phyloP scores from a whole-genome alignment of 1,140 invertebrate species.

The Drosophila baimaii region DNA sequence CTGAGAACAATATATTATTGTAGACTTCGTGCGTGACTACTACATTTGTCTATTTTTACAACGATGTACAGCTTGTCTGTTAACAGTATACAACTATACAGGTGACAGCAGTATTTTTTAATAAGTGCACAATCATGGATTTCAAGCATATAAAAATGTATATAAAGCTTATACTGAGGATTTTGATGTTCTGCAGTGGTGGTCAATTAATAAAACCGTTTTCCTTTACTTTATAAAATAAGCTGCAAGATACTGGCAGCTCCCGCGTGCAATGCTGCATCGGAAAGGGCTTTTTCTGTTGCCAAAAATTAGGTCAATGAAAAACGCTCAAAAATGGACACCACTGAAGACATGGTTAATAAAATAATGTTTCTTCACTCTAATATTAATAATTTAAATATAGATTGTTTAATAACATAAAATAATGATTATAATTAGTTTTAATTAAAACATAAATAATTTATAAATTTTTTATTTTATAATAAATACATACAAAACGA shows the following conservation, averaged over 20 bases:
- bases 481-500: too few relatives aligned
- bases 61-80: too few relatives aligned
- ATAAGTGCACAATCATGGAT: too few relatives aligned
- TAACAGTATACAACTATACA: too few relatives aligned
- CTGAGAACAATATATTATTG: too few relatives aligned
- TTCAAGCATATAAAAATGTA: too few relatives aligned
- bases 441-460: too few relatives aligned
- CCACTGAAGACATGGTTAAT: slow-evolving; percentile 1
- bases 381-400: slow-evolving; percentile 6
- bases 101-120: too few relatives aligned
- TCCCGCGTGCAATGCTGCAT: slow-evolving; percentile 12
- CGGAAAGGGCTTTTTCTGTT: background rate
- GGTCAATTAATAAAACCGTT: slow-evolving; percentile 10
- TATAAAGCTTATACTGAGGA: slow-evolving; percentile 4
- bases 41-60: too few relatives aligned
- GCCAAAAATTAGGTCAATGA: background rate
- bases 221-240: background rate
- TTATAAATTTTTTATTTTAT: too few relatives aligned
- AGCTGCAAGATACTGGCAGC: background rate
- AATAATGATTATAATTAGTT: background rate
- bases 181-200: slow-evolving; percentile 14
- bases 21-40: too few relatives aligned
- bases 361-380: slow-evolving; percentile 9
- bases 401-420: background rate
- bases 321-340: background rate